Evolutionary conservation across 2,888 invertebrate genomes (phyloP).

Genomic region (Noctua pronuba): DNA sequence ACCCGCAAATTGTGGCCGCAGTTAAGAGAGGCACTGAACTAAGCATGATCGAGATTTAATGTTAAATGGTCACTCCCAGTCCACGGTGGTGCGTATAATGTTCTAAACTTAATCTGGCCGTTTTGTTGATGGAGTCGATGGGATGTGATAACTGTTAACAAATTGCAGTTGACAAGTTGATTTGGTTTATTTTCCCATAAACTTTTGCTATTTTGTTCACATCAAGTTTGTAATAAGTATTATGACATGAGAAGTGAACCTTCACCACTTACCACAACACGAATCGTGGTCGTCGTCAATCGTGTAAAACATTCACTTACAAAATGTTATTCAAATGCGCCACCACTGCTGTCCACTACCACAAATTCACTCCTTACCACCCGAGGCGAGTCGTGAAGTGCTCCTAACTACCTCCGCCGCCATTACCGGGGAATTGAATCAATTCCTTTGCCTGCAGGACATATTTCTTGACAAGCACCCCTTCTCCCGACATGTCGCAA

Average conservation of each 20-base stretch:
- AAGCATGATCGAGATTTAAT: background rate
- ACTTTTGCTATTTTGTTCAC: background rate
- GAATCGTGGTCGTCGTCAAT: background rate
- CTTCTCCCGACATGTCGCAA: conserved; percentile 57
- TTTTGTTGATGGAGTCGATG: background rate
- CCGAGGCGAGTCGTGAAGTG: conserved; percentile 47
- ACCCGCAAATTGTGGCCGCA: background rate
- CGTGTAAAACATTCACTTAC: conserved; percentile 12
- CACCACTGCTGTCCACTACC: conserved; percentile 20
- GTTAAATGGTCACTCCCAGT: background rate
- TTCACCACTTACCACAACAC: background rate
- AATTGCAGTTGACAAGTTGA: background rate
- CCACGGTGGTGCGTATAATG: background rate
- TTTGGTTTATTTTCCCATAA: background rate
- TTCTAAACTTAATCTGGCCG: conserved; percentile 3
- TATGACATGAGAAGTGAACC: background rate
- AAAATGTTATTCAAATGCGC: conserved; percentile 53
- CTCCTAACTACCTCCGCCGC: conserved; percentile 57
- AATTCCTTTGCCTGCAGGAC: conserved; percentile 60
- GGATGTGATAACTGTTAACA: background rate
- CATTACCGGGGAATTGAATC: conserved; percentile 65
- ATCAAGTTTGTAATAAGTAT: background rate
- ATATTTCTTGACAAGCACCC: conserved; percentile 61
- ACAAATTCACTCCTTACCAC: conserved; percentile 61
- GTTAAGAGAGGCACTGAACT: background rate